Evolutionary conservation across 2,797 vertebrate species (phyloP), one percentile per base, ranked within the genome.

Genomic region (Galago senegalensis): DNA sequence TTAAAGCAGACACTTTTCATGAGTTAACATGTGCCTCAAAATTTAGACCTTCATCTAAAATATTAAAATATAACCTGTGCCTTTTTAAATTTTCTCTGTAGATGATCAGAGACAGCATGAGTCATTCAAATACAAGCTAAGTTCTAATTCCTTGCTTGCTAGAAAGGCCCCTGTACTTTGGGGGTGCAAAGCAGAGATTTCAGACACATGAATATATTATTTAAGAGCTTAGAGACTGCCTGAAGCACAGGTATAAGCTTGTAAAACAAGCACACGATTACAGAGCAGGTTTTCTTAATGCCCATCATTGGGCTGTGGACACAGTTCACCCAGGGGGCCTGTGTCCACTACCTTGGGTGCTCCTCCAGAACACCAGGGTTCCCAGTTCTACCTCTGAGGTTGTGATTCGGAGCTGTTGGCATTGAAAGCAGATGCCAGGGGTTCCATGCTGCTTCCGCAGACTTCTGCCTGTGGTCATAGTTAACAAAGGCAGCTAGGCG

Each of bases 1-100:
- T 97, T 72, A 95, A 95, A 97, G 80, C 53, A 69, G 87, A 73
- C 10, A 58, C 27, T 93, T 96, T 96, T 95, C 37, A n/a, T 70
- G 84, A 95, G 87, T 94, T 97, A 97, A 92, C 76, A 31, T 27
- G 43, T 37, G 43, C 79, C 87, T 97, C 77, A 73, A 70, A 92
- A 95, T 94, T 73, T 53, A 37, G 91, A 87, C 80, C 83, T 92
- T 94, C 77, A 81, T 95, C 87, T 97, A 82, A 96, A 97, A 94
- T 96, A 90, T 94, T 96, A 95, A 97, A 88, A 94, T 90, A 53
- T 76, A 94, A 86, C 77, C 76, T 94, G 67, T 60, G 65, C 21
- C 70, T 89, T 96, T 89, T 77, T 83, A 90, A 53, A 72, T 96
- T 93, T 97, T 85, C 53, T 96, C 90, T 13, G 18, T 40, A 97